Evolutionary conservation across 92 coral and sea anemone genomes (phyloP).

Genomic region (Palythoa heliodiscus): DNA sequence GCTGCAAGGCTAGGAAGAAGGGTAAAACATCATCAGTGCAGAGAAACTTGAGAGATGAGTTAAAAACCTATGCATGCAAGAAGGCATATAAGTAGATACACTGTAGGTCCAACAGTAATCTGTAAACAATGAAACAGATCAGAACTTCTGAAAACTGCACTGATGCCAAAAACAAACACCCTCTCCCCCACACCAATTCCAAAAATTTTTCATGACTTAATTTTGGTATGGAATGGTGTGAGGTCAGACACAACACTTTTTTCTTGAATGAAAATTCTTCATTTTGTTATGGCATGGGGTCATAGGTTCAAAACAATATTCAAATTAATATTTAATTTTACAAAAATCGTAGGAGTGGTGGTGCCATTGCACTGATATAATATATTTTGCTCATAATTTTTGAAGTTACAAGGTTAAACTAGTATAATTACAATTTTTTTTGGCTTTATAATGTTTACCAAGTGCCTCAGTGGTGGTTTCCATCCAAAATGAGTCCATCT

Average conservation of each 20-base stretch:
- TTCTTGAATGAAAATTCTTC: slow-evolving; percentile 1
- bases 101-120: neutral
- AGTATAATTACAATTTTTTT: too few species aligned
- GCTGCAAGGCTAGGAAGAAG: slow-evolving; percentile 16
- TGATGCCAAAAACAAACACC: neutral
- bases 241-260: slow-evolving; percentile 8
- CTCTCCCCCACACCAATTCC: neutral
- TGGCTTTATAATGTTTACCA: too few species aligned
- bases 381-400: slow-evolving; percentile 3
- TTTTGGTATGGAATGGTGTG: slow-evolving; percentile 4
- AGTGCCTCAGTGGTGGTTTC: too few species aligned
- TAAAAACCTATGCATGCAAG: slow-evolving; percentile 9
- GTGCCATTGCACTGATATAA: slow-evolving; percentile 11
- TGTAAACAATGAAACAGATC: neutral
- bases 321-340: slow-evolving; percentile 8
- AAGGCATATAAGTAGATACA: slow-evolving; percentile 9
- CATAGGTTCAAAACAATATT: slow-evolving; percentile 4
- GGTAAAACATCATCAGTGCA: slow-evolving; percentile 33
- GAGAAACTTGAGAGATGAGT: slow-evolving; percentile 32
- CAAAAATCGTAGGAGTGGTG: neutral
- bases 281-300: neutral
- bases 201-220: neutral
- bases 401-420: neutral
- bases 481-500: too few species aligned
- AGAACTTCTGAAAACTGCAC: neutral